phyloP scores from a whole-genome alignment of 2,797 vertebrate species.

The Eurystomus glaucurus region DNA sequence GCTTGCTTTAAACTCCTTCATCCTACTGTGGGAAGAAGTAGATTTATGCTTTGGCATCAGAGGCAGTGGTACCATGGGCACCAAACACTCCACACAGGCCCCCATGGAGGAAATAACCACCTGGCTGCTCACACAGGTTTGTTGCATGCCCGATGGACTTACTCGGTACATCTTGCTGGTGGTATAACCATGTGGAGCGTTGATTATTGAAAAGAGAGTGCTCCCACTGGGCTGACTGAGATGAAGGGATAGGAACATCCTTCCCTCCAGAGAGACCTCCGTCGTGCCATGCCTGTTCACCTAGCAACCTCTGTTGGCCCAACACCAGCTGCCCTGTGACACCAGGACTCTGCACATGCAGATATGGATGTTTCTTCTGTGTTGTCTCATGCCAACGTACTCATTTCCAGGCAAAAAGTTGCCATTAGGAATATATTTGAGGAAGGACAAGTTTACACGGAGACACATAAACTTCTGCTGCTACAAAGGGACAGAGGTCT shows the following conservation, averaged over 20 bases:
- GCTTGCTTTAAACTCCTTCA: background rate
- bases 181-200: fast-evolving
- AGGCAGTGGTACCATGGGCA: background rate
- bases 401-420: background rate
- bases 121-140: fast-evolving
- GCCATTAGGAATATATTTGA: background rate
- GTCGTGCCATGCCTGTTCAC: fast-evolving
- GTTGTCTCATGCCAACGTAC: background rate
- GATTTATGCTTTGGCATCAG: background rate
- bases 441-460: fast-evolving
- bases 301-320: background rate
- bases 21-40: background rate
- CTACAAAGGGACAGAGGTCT: background rate
- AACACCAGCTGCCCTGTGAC: fast-evolving
- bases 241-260: background rate
- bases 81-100: background rate
- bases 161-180: background rate
- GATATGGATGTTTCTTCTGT: background rate
- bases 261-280: background rate
- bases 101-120: fast-evolving
- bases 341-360: background rate
- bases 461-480: background rate
- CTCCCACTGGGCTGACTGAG: background rate
- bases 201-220: background rate
- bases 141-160: fast-evolving